Conservation (phyloP, 2,888 invertebrate genomes). For the Microdon myrmicae region DNA sequence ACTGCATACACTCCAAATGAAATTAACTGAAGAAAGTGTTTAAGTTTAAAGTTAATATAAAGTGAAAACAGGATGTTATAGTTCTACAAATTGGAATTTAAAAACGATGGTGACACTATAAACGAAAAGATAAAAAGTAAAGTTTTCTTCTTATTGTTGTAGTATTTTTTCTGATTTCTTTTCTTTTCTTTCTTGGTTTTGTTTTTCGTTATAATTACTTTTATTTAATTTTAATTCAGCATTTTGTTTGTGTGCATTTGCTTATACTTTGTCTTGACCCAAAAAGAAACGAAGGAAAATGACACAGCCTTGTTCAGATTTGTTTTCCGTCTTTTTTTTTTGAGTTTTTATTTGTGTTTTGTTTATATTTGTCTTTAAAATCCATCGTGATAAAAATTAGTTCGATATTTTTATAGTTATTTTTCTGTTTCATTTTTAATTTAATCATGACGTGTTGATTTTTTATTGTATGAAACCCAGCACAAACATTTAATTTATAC, state of each 20-base stretch:
- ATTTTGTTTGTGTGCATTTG: no score
- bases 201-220: not conserved
- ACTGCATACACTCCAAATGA: no score
- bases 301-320: constrained; percentile 45
- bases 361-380: constrained; percentile 13
- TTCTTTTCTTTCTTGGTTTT: constrained; percentile 5
- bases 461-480: constrained; percentile 12
- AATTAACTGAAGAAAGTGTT: constrained; percentile 8
- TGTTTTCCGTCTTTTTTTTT: constrained; percentile 17
- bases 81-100: constrained; percentile 39
- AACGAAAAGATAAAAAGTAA: no score
- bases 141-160: no score
- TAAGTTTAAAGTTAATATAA: constrained; percentile 14
- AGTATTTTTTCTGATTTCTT: constrained; percentile 6
- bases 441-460: constrained; percentile 32
- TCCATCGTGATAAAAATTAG: constrained; percentile 14
- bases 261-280: no score
- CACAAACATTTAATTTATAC: constrained; percentile 24
- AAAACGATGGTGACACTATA: constrained; percentile 41
- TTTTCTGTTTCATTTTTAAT: constrained; percentile 17
- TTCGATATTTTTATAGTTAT: not conserved
- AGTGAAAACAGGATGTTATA: constrained; percentile 23
- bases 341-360: constrained; percentile 1
- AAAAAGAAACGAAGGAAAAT: constrained; percentile 40
- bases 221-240: constrained; percentile 2